Base-by-base conservation (phyloP, 1,140 invertebrate species). In the Hormaphis cornu region DNA sequence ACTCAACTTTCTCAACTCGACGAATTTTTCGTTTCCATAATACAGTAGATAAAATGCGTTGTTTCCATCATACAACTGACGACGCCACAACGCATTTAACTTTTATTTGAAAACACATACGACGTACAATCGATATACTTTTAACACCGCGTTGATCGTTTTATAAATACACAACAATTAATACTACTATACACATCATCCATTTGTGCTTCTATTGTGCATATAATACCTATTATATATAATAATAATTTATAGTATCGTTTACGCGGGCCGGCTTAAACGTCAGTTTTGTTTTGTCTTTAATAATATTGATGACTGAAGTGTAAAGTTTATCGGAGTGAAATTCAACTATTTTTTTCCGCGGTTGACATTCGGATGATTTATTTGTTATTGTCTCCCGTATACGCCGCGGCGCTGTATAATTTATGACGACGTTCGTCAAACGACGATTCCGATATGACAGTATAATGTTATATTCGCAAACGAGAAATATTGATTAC, bases 321-420 rank as follows among this genome's bases (percentile, higher is more conserved):
- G 59, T 61, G 40, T 63, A 63, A 63, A 63, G 44, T 63, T 46
- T 63, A 48, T 63, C 44, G 59, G 18, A 48, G 59, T 35, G 42
- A 48, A 48, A 48, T 48, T 63, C 42, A 10, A n/a, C 42, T 12
- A 48, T 48, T 63, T 61, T 63, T 63, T 63, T 16, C 22, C 10
- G 18, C 1, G 4, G 8, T n/a, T 48, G 59, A 63, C 59, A 63
- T 63, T 46, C 6, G 59, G 59, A 35, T 63, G 59, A 63, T 63
- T 63, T 63, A 63, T 63, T 63, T 30, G 59, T 63, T 48, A 48
- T 63, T 63, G 44, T 63, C 59, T 59, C 18, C 24, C 59, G 16
- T 61, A 44, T 35, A 12, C 26, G 26, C 16, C 18, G 42, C 42
- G 18, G 42, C 18, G 42, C 33, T 48, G 35, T 48, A n/a, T 63